phyloP scores from a whole-genome alignment of 2,797 vertebrate genomes.

The Myotis planiceps region DNA sequence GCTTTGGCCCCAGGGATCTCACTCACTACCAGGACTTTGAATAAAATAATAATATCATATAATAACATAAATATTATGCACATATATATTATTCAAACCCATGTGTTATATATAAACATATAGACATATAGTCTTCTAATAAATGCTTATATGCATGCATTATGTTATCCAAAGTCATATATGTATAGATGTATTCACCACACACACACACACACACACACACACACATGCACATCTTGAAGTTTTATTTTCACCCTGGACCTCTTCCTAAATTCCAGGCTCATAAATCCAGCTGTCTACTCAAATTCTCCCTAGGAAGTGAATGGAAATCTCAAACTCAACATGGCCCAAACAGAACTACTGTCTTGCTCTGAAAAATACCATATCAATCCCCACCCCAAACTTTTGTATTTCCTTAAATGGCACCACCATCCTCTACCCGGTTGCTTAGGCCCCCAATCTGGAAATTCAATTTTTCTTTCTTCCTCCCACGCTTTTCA shows the following conservation, averaged over 20 bases:
- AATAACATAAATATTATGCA: background rate
- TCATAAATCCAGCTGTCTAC: background rate
- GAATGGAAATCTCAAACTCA: background rate
- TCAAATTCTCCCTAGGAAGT: background rate
- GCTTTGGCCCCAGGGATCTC: background rate
- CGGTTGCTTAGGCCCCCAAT: background rate
- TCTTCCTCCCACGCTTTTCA: background rate
- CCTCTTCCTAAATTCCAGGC: background rate
- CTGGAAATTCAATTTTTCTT: background rate
- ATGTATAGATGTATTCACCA: too few species aligned
- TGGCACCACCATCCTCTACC: background rate
- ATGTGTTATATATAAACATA: background rate
- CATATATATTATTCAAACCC: background rate
- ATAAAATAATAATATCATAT: background rate
- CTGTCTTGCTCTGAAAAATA: background rate
- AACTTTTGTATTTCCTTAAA: background rate
- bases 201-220: too few species aligned
- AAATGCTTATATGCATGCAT: background rate
- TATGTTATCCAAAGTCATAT: background rate
- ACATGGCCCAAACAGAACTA: background rate
- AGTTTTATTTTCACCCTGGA: background rate
- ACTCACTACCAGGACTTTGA: background rate
- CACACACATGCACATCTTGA: background rate
- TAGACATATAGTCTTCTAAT: background rate
- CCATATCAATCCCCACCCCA: too few species aligned